Evolutionary conservation across 2,888 invertebrate genomes (phyloP).

Genomic region (Bembecia ichneumoniformis): DNA sequence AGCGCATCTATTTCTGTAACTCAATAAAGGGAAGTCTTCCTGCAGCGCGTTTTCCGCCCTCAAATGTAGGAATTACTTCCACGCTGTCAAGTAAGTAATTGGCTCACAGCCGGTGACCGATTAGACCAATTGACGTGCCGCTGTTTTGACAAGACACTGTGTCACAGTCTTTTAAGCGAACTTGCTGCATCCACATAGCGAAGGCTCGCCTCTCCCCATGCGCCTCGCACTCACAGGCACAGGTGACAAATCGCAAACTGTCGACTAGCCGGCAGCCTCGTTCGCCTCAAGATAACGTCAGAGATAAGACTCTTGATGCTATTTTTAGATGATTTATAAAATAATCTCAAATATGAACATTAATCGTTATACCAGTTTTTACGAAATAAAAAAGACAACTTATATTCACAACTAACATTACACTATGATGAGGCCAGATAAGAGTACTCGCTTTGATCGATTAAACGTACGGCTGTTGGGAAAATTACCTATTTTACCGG

Average conservation of each 20-base stretch:
- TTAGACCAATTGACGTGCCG: constrained; percentile 66
- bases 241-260: no score
- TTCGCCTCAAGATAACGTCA: constrained; percentile 65
- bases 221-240: not conserved
- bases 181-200: not conserved
- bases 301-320: constrained; percentile 56
- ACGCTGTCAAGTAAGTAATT: constrained; percentile 69
- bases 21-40: constrained; percentile 67
- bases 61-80: constrained; percentile 71
- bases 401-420: no score
- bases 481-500: no score
- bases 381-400: not conserved
- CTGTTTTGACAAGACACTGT: constrained; percentile 64
- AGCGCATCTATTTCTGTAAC: constrained; percentile 33
- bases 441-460: no score
- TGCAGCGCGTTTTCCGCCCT: constrained; percentile 64
- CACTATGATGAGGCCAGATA: no score
- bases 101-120: constrained; percentile 63
- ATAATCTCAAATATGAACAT: constrained; percentile 36
- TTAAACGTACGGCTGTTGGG: no score
- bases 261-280: no score
- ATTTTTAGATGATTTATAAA: constrained; percentile 63
- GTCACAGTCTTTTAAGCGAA: not conserved
- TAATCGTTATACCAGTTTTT: constrained; percentile 27
- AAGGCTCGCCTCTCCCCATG: not conserved